Evolutionary conservation across 2,113 vertebrate species (phyloP).

Genomic region (Typhlomys cinereus): DNA sequence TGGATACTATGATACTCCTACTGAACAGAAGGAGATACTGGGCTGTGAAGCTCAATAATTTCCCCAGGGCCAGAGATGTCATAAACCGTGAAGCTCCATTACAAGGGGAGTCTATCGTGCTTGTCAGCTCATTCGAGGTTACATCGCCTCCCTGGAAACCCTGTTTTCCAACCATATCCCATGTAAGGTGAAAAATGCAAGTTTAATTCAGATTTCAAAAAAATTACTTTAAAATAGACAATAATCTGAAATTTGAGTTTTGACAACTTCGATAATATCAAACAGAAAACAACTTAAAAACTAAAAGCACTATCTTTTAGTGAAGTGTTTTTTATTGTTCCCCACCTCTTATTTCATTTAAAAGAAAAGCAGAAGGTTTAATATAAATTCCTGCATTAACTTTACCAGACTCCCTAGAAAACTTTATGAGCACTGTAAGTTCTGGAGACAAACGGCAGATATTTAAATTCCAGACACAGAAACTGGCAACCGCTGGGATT

Average conservation of each 20-base stretch:
- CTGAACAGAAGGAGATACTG: slow-evolving; percentile 56
- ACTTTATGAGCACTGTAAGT: slow-evolving; percentile 36
- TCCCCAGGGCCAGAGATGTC: not conserved
- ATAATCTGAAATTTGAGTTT: slow-evolving; percentile 48
- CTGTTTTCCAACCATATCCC: not conserved
- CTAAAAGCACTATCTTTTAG: not conserved
- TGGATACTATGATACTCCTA: slow-evolving; percentile 49
- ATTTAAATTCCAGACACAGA: slow-evolving; percentile 27
- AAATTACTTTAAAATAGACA: slow-evolving; percentile 44
- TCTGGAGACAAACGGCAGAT: not conserved
- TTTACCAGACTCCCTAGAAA: slow-evolving; percentile 49
- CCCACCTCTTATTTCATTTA: slow-evolving; percentile 23
- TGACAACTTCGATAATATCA: not conserved
- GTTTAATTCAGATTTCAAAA: slow-evolving; percentile 24
- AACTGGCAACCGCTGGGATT: not conserved
- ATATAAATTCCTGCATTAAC: slow-evolving; percentile 51
- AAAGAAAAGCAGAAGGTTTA: slow-evolving; percentile 56
- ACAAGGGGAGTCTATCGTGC: not conserved
- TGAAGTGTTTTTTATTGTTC: slow-evolving; percentile 52
- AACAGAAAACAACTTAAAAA: slow-evolving; percentile 29
- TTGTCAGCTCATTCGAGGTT: not conserved
- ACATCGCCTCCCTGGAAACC: too few relatives aligned
- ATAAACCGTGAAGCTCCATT: not conserved
- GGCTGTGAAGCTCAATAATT: slow-evolving; percentile 38
- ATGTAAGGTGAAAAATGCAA: not conserved